Evolutionary conservation across 1,140 invertebrate genomes (phyloP), one percentile per base, ranked within the genome.

Genomic region (Lordiphosa stackelbergi): DNA sequence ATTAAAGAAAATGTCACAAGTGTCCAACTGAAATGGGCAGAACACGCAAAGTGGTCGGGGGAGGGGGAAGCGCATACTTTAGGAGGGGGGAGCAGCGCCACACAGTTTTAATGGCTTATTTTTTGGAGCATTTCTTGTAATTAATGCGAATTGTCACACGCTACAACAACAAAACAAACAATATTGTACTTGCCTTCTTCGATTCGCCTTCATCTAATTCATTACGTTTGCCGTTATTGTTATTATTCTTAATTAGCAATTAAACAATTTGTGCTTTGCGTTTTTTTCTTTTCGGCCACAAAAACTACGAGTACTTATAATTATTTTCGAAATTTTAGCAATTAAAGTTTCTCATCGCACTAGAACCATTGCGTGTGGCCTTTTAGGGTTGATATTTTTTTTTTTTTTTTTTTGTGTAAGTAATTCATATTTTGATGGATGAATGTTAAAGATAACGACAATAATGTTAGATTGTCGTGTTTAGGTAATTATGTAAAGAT

Each of bases 111-210:
- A 83, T 69, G 72, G 54, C 60, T 73, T 61, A 51, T 64, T 84
- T 84, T 83, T 83, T 73, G 64, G 77, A 75, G 66, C 75, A 79
- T 79, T 83, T 79, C 42, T 54, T 66, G 66, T 83, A 83, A 83
- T 83, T 83, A 83, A 83, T 83, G 73, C 77, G 77, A 84, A 83
- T 84, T 84, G 78, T 84, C 78, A 77, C 78, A 84, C 78, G 77
- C 77, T 66, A 83, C 54, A 66, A 62, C 16, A 40, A 43, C 13
- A 57, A 58, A 37, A 24, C 12, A 10, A 65, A 59, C 47, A 47
- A 8, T 49, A 36, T 53, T 49, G 36, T 51, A 69, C 47, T 37
- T 69, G 75, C 40, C 75, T 83, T 81, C 75, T 83, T 81, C 75
- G 75, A 79, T 79, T 75, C 75, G 77, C 48, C 61, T 59, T 64